Evolutionary conservation across 2,888 invertebrate genomes (phyloP).

Genomic region (Eupithecia abbreviata): DNA sequence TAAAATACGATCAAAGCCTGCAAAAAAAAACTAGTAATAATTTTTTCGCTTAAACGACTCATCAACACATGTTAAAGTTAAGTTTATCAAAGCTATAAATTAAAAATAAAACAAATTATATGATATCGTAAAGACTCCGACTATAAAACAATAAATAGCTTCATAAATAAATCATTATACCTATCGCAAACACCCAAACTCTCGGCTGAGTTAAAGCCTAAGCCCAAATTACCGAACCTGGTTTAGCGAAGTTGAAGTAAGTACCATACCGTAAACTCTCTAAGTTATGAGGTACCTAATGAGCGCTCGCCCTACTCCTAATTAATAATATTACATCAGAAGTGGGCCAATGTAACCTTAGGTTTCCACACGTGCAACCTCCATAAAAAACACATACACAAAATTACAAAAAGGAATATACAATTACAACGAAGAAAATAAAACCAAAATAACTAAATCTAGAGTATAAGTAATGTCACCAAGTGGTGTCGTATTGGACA

Average conservation of each 20-base stretch:
- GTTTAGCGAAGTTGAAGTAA: slow-evolving; percentile 13
- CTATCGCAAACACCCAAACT: not conserved
- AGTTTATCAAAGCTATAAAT: not conserved
- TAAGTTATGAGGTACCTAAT: slow-evolving; percentile 22
- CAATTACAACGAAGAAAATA: too few relatives aligned
- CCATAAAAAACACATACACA: too few relatives aligned
- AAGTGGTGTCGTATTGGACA: too few relatives aligned
- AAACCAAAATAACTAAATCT: too few relatives aligned
- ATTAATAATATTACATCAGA: slow-evolving; percentile 29
- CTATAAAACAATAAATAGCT: not conserved
- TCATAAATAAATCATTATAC: not conserved
- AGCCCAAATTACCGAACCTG: slow-evolving; percentile 10
- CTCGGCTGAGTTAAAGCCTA: not conserved
- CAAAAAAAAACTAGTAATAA: too few relatives aligned
- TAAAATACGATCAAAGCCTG: too few relatives aligned
- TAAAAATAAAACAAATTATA: not conserved
- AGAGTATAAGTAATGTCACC: too few relatives aligned
- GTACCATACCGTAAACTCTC: slow-evolving; percentile 10
- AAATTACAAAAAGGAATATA: too few relatives aligned
- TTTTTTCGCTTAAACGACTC: too few relatives aligned
- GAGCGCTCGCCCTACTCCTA: slow-evolving; percentile 10
- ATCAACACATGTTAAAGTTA: too few relatives aligned
- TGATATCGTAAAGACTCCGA: not conserved
- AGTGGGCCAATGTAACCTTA: slow-evolving; percentile 16
- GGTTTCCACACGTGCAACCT: slow-evolving; percentile 17